Conservation (phyloP, 2,113 vertebrate species). For the Platysternon megacephalum region DNA sequence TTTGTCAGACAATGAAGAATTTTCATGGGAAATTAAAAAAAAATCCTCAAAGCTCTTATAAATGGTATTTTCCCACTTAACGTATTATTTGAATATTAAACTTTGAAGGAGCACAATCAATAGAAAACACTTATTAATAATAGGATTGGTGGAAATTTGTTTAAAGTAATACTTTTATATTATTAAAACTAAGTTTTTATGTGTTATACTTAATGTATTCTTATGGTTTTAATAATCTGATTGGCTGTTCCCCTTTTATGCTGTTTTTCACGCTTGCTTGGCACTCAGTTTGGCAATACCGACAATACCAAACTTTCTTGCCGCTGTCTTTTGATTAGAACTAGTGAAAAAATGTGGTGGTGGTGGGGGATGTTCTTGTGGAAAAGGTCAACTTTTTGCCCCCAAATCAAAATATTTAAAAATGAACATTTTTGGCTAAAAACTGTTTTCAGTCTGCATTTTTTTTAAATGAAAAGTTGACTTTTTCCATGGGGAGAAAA, state of each 20-base stretch:
- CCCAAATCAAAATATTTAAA: neutral
- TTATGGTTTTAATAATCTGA: neutral
- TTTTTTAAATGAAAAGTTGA: neutral
- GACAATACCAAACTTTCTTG: neutral
- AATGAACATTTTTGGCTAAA: neutral
- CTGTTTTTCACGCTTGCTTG: neutral
- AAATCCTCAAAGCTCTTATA: neutral
- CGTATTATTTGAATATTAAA: neutral
- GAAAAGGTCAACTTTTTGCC: neutral
- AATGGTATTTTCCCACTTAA: neutral
- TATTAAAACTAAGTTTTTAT: neutral
- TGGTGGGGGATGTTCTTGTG: neutral
- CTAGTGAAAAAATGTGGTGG: neutral
- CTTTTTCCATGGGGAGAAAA: neutral
- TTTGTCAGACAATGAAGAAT: neutral
- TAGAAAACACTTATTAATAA: too few relatives aligned
- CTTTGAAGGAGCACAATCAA: neutral
- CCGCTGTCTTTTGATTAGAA: neutral
- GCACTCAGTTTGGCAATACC: too few relatives aligned
- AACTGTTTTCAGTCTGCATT: neutral
- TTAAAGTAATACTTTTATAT: neutral
- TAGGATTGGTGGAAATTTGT: too few relatives aligned
- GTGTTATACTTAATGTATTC: neutral
- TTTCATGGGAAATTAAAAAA: neutral
- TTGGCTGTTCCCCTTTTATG: neutral